phyloP scores from a whole-genome alignment of 1,140 invertebrate species.

The Araneus ventricosus region DNA sequence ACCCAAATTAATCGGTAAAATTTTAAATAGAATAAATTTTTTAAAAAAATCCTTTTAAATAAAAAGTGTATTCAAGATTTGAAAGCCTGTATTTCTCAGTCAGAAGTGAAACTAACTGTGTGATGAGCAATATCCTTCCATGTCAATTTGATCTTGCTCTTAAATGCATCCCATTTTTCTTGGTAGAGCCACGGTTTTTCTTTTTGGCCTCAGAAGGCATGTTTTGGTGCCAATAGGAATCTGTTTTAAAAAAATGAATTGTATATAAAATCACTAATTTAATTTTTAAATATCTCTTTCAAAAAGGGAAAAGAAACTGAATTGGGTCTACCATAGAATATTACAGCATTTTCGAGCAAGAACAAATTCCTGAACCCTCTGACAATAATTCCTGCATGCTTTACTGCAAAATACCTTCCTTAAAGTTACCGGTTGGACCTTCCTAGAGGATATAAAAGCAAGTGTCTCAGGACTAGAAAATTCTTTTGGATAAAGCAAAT shows the following conservation, averaged over 20 bases:
- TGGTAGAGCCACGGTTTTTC: conserved; percentile 74
- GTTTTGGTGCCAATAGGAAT: conserved; percentile 86
- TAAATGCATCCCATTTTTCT: conserved; percentile 77
- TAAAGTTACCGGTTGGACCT: no score
- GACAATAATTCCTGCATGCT: background rate
- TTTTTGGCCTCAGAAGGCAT: conserved; percentile 76
- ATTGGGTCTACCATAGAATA: conserved; percentile 36
- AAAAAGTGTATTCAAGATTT: no score
- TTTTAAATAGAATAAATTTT: no score
- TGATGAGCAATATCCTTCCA: background rate
- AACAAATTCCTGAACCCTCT: conserved; percentile 56
- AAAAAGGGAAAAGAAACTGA: background rate
- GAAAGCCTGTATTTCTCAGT: no score
- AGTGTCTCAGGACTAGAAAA: background rate
- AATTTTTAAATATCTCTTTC: background rate
- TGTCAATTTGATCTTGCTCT: conserved; percentile 72
- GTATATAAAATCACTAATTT: background rate
- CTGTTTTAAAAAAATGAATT: background rate
- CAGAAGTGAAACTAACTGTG: background rate
- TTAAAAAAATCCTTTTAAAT: no score
- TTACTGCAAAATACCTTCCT: background rate
- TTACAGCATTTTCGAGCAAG: conserved; percentile 70
- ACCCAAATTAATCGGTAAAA: no score
- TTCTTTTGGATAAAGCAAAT: no score
- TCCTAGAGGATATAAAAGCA: background rate